phyloP scores from a whole-genome alignment of 2,888 invertebrate genomes.

The Steinernema hermaphroditum region DNA sequence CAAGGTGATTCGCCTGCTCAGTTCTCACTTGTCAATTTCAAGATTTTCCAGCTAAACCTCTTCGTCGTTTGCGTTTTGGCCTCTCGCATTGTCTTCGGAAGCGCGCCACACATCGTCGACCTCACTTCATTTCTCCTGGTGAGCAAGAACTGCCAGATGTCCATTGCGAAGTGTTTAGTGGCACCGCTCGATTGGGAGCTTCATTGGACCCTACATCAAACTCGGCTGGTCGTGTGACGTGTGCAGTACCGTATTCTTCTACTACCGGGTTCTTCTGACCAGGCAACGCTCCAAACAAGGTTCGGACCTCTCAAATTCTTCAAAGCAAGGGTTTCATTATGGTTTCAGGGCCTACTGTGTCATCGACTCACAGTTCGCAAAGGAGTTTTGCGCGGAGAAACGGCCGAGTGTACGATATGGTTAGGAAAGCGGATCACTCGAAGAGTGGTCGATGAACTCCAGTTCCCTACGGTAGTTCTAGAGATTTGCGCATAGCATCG shows the following conservation, averaged over 20 bases:
- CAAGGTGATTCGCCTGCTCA: not conserved
- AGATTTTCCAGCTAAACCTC: not conserved
- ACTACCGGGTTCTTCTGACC: not conserved
- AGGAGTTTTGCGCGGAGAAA: too few relatives aligned
- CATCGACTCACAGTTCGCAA: too few relatives aligned
- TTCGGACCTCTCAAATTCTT: not conserved
- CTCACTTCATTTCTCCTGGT: not conserved
- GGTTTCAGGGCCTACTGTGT: too few relatives aligned
- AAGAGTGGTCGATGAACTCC: too few relatives aligned
- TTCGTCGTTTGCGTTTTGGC: not conserved
- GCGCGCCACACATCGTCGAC: not conserved
- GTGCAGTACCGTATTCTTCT: not conserved
- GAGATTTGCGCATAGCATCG: too few relatives aligned
- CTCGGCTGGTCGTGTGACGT: conserved; percentile 10
- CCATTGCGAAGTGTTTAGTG: not conserved
- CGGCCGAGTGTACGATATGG: too few relatives aligned
- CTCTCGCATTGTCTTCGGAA: not conserved
- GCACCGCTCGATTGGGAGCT: not conserved
- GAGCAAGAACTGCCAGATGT: not conserved
- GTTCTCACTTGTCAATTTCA: not conserved
- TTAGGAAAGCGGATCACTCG: too few relatives aligned
- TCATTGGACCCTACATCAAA: not conserved
- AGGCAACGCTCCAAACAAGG: not conserved
- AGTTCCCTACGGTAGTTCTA: too few relatives aligned
- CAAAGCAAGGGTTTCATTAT: too few relatives aligned